Evolutionary conservation across 2,888 invertebrate species (phyloP).

Genomic region (Frankliniella fusca): DNA sequence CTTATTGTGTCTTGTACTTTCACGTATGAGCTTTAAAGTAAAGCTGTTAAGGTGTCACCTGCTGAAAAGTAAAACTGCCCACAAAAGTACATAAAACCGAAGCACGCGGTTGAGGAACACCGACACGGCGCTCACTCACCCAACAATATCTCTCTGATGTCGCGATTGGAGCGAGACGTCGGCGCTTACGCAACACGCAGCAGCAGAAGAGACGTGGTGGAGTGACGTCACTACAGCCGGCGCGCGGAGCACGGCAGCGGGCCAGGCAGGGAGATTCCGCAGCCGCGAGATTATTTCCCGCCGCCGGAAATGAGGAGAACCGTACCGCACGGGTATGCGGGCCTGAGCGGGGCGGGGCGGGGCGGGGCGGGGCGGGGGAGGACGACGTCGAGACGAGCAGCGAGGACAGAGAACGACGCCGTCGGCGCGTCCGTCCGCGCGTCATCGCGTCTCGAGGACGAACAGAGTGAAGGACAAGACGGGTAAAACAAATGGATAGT

Average conservation of each 20-base stretch:
- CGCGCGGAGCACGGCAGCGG: background rate
- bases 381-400: background rate
- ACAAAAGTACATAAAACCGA: too few relatives aligned
- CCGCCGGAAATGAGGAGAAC: conserved; percentile 18
- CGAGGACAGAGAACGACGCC: background rate
- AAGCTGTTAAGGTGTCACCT: too few relatives aligned
- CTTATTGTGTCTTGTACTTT: too few relatives aligned
- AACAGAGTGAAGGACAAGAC: background rate
- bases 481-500: too few relatives aligned
- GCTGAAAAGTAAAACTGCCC: too few relatives aligned
- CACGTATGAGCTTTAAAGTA: too few relatives aligned
- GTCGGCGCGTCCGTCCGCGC: background rate
- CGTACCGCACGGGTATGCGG: background rate
- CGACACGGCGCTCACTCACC: too few relatives aligned
- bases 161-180: too few relatives aligned
- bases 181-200: too few relatives aligned
- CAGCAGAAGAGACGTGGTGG: too few relatives aligned
- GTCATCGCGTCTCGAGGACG: background rate
- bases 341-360: background rate
- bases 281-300: conserved; percentile 40
- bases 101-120: background rate
- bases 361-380: background rate
- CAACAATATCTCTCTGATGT: too few relatives aligned
- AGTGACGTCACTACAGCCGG: background rate
- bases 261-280: conserved; percentile 39